Evolutionary conservation across 2,888 invertebrate species (phyloP).

Genomic region (Corbicula japonica): DNA sequence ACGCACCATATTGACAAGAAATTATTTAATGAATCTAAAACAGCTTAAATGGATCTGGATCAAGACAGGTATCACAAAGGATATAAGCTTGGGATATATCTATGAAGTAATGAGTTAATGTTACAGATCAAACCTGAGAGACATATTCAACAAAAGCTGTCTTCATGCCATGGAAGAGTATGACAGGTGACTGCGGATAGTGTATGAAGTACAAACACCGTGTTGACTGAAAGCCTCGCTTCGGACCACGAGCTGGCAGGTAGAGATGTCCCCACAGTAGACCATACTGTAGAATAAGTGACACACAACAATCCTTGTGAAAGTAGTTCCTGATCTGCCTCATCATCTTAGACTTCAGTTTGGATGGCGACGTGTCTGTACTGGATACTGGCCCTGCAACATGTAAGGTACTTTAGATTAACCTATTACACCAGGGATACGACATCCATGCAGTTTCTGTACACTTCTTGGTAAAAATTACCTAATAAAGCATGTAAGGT

Average conservation of each 20-base stretch:
- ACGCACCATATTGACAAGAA: too few species aligned
- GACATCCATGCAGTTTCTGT: too few species aligned
- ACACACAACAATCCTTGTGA: constrained; percentile 45
- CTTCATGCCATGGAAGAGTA: constrained; percentile 60
- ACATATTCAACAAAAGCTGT: constrained; percentile 44
- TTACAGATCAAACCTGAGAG: constrained; percentile 56
- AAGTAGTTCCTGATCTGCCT: constrained; percentile 51
- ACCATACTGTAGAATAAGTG: constrained; percentile 47
- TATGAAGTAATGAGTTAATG: too few species aligned
- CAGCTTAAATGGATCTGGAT: too few species aligned
- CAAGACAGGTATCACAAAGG: too few species aligned
- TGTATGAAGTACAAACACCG: constrained; percentile 60
- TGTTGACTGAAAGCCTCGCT: constrained; percentile 38
- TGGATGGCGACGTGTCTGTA: constrained; percentile 14
- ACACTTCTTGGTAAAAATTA: too few species aligned
- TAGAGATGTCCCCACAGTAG: constrained; percentile 61
- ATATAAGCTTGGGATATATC: too few species aligned
- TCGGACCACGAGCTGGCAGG: constrained; percentile 25
- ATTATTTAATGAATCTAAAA: too few species aligned
- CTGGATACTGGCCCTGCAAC: neutral
- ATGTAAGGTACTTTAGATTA: too few species aligned
- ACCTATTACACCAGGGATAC: too few species aligned
- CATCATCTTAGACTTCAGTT: constrained; percentile 39
- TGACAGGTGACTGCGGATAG: constrained; percentile 59
- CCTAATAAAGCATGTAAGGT: too few species aligned